These are phyloP conservation scores for Tokudaia muenninki DNA, from an alignment of 2,797 vertebrate genomes.

Conservation along the genomic window DNA sequence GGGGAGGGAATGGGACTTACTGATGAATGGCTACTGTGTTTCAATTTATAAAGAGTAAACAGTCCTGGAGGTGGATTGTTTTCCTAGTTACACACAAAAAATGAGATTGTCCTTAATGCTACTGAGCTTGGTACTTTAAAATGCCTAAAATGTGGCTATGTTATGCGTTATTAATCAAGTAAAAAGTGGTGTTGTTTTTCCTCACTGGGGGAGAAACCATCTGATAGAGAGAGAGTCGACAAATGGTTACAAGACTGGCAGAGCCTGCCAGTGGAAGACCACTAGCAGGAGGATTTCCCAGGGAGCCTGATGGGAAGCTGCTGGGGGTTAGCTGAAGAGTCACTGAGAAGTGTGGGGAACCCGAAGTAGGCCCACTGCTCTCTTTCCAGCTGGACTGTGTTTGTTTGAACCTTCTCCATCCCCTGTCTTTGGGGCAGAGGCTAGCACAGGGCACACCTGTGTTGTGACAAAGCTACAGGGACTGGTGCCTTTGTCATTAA, in stretches of 20 bases:
- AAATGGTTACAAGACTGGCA: neutral
- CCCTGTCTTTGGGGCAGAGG: neutral
- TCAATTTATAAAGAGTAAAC: neutral
- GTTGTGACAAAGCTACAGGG: neutral
- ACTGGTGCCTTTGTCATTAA: conserved; percentile 1
- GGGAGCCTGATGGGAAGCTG: neutral
- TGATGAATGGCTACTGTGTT: neutral
- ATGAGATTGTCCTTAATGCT: neutral
- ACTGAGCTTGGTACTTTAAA: neutral
- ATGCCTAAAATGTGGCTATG: neutral
- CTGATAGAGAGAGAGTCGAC: neutral
- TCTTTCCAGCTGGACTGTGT: neutral
- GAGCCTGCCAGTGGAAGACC: neutral
- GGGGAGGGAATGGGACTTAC: neutral
- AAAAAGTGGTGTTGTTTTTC: neutral
- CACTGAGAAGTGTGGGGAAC: neutral
- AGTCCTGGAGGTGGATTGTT: neutral
- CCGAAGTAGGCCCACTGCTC: neutral
- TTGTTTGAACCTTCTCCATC: neutral
- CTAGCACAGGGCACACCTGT: neutral
- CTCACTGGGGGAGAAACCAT: neutral
- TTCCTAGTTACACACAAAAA: neutral
- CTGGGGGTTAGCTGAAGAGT: neutral
- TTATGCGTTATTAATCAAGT: neutral
- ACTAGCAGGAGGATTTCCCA: neutral